Evolutionary conservation across 2,888 invertebrate genomes (phyloP).

Genomic region (Pterobdella sp.): DNA sequence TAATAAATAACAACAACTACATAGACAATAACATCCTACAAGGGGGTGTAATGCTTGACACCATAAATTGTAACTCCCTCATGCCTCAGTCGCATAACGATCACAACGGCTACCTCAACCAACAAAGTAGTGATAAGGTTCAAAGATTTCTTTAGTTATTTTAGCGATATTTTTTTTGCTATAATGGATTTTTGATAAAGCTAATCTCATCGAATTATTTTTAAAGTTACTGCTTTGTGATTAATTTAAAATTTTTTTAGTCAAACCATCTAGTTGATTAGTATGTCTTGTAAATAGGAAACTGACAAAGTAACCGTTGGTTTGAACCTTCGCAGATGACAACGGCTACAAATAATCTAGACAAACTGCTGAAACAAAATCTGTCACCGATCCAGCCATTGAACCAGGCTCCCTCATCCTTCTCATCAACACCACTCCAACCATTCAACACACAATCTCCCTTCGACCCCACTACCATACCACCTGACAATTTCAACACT

Average conservation of each 20-base stretch:
- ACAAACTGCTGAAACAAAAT: slow-evolving; percentile 5
- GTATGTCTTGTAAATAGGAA: no score
- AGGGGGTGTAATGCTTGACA: not conserved
- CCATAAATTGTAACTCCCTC: not conserved
- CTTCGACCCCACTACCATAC: not conserved
- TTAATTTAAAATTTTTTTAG: not conserved
- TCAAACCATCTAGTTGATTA: no score
- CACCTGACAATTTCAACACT: not conserved
- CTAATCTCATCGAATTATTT: not conserved
- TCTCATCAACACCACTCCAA: not conserved
- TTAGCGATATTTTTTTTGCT: not conserved
- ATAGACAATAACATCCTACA: not conserved
- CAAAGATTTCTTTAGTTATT: not conserved
- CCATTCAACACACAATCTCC: not conserved
- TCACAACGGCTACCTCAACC: not conserved
- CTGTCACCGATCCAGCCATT: not conserved
- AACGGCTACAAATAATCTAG: not conserved
- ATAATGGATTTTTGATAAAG: not conserved
- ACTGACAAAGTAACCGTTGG: no score
- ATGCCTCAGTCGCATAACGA: not conserved
- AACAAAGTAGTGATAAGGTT: not conserved
- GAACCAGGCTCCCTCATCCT: not conserved
- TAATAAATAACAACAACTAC: not conserved
- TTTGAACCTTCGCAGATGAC: no score
- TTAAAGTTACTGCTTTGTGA: not conserved